Evolutionary conservation across 2,797 vertebrate genomes (phyloP), one percentile per base, ranked within the genome.

Genomic region (Myotis myotis): DNA sequence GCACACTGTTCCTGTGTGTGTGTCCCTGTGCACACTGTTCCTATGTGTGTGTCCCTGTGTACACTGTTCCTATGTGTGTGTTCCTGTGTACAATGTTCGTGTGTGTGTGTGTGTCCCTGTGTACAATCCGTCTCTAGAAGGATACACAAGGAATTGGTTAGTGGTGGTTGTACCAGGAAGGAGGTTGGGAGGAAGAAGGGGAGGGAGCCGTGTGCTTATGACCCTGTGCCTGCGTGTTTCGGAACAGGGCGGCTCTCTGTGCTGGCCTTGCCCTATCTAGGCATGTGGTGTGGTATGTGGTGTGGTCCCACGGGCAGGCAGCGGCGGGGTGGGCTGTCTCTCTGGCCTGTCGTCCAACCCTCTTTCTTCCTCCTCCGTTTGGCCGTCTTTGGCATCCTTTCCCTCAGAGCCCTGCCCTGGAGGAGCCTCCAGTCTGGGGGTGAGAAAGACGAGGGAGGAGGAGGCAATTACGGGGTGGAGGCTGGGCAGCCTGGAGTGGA

Each of bases 321-420:
- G 41, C 22, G 12, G 8, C 3, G 6, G 20, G 44, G 5, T 0
- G 30, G 3, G 2, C 28, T 47, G 30, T 28, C n/a, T 28, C n/a
- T 51, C 72, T 7, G 6, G n/a, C 74, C 41, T 19, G 33, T 33
- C 10, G 3, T 8, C 78, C 33, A 53, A 0, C 41, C 66, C 7
- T 16, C n/a, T 64, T 16, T 13, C 13, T 60, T 68, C 57, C 85
- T 23, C n/a, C 3, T 72, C 8, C 44, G 13, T 16, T n/a, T 5
- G 16, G 20, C 20, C 22, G 10, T n/a, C 53, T 20, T 23, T 25
- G 47, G 17, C 10, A 0, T 22, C 55, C 3, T 12, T 33, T 71
- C 60, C 33, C 38, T 82, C 70, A 90, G 64, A 71, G 5, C 22
- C 23, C 51, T 66, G 28, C 36, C 47, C n/a, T 5, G 38, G 33